Conservation (phyloP, 2,888 invertebrate species). For the Andrena chrysosceles region DNA sequence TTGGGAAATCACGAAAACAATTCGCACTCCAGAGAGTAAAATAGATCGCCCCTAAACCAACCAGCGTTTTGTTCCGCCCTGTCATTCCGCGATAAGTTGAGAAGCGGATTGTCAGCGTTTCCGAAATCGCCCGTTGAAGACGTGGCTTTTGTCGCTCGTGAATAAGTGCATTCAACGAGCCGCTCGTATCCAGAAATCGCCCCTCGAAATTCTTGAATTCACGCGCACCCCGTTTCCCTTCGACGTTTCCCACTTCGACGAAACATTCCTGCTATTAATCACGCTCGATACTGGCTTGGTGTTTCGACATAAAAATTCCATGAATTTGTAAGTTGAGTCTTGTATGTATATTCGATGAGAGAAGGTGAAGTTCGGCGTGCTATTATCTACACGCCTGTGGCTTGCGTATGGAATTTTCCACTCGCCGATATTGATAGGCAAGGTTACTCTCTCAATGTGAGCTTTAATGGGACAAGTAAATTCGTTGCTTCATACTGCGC, state of each 20-base stretch:
- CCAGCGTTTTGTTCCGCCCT: conserved; percentile 39
- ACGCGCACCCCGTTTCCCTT: not conserved
- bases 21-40: conserved; percentile 52
- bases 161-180: not conserved
- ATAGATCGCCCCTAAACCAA: conserved; percentile 41
- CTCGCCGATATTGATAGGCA: not conserved
- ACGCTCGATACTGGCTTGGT: no score
- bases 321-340: not conserved
- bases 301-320: not conserved
- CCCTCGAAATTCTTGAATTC: conserved; percentile 11
- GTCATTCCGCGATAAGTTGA: conserved; percentile 38
- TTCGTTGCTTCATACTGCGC: not conserved
- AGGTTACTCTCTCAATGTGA: conserved; percentile 36
- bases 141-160: not conserved
- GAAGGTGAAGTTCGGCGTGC: no score
- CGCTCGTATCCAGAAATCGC: not conserved
- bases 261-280: not conserved
- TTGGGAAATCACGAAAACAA: conserved; percentile 73
- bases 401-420: no score
- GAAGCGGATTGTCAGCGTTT: conserved; percentile 28
- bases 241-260: not conserved
- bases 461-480: not conserved
- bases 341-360: not conserved
- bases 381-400: no score
- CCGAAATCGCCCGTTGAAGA: not conserved